Percentiles rank a stretch among this genome's conserved stretches.
phyloP scores from a whole-genome alignment of 92 coral and sea anemone species.

The Porites lobata region DNA sequence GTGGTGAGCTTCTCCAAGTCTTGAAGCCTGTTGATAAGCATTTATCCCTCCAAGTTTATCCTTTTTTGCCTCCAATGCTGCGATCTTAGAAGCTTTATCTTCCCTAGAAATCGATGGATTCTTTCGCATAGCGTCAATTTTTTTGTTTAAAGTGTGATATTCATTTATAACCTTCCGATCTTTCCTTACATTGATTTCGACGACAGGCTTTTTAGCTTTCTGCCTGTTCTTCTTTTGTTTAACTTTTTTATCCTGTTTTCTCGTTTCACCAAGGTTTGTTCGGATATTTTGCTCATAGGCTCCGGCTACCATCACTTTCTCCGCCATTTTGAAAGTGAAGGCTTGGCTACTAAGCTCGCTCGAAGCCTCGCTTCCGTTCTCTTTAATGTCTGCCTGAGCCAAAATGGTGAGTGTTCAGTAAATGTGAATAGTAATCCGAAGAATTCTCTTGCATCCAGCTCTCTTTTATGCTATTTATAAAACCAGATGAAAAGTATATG shows the following conservation, averaged over 20 bases:
- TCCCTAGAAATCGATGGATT: slow-evolving; percentile 39
- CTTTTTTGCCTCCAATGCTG: slow-evolving; percentile 42
- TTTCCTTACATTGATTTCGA: slow-evolving; percentile 51
- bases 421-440: slow-evolving; percentile 15
- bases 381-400: slow-evolving; percentile 84
- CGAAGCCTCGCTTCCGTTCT: slow-evolving; percentile 82
- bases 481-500: not conserved
- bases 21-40: slow-evolving; percentile 80
- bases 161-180: slow-evolving; percentile 68
- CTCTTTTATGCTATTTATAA: not conserved
- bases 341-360: slow-evolving; percentile 52
- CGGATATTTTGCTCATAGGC: not conserved
- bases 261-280: not conserved
- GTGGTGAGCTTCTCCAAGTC: slow-evolving; percentile 74
- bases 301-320: not conserved
- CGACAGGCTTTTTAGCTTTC: slow-evolving; percentile 55
- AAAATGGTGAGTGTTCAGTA: slow-evolving; percentile 84
- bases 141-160: slow-evolving; percentile 69
- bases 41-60: slow-evolving; percentile 75
- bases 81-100: slow-evolving; percentile 39
- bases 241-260: not conserved
- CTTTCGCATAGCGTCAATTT: slow-evolving; percentile 56
- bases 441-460: slow-evolving; percentile 42
- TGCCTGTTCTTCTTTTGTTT: slow-evolving; percentile 49
- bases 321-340: slow-evolving; percentile 73